A percentile compares a stretch with the other conserved stretches of the same genome.
Conservation (phyloP, 1,140 invertebrate species). For the Drosophila pectinifera region DNA sequence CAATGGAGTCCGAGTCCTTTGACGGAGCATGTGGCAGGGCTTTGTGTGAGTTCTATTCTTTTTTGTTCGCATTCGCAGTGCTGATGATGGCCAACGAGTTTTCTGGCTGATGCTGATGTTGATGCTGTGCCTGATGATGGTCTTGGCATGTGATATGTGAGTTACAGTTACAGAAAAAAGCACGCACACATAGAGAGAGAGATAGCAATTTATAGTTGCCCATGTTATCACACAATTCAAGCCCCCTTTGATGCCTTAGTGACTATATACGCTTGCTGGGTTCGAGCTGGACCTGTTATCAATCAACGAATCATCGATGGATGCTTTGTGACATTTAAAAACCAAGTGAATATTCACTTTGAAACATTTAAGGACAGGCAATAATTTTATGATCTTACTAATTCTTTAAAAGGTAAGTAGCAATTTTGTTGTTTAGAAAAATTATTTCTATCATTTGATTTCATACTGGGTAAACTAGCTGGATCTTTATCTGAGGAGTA, state of each 20-base stretch:
- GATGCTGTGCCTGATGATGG: slow-evolving; percentile 29
- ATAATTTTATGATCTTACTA: too few species aligned
- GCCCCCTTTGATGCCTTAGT: not conserved
- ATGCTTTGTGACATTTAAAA: not conserved
- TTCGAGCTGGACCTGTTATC: too few species aligned
- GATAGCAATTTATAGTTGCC: slow-evolving; percentile 31
- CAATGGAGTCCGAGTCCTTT: slow-evolving; percentile 50
- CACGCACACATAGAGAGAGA: slow-evolving; percentile 44
- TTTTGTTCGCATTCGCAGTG: slow-evolving; percentile 26
- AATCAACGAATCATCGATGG: not conserved
- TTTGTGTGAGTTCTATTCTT: slow-evolving; percentile 19
- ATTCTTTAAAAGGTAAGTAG: too few species aligned
- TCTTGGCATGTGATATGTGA: slow-evolving; percentile 54
- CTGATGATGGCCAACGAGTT: slow-evolving; percentile 20
- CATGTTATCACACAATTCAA: slow-evolving; percentile 17
- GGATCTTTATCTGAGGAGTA: not conserved
- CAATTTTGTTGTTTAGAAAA: too few species aligned
- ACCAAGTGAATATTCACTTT: not conserved
- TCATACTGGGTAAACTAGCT: too few species aligned
- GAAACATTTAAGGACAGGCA: too few species aligned
- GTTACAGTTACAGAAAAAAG: slow-evolving; percentile 49
- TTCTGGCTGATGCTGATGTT: slow-evolving; percentile 10
- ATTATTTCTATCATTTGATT: too few species aligned
- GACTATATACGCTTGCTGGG: slow-evolving; percentile 12
- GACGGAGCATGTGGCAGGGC: slow-evolving; percentile 20